Conservation (phyloP, 1,140 invertebrate genomes). For the Trichonephila clavipes region DNA sequence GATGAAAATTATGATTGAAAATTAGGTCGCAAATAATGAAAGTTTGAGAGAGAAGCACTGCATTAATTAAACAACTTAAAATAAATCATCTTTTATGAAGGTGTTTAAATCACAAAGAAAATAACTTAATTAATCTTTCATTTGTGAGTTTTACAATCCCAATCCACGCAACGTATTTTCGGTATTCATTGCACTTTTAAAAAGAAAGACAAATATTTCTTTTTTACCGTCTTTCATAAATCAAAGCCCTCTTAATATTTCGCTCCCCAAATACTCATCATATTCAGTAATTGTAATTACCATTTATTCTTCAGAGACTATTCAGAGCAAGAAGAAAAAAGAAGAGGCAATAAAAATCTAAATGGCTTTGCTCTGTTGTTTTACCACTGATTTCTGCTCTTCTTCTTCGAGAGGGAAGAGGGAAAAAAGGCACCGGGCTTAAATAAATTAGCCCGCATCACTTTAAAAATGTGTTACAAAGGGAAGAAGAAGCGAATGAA, state of each 20-base stretch:
- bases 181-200: too few relatives aligned
- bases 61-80: too few relatives aligned
- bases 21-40: too few relatives aligned
- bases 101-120: too few relatives aligned
- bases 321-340: not conserved
- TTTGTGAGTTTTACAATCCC: too few relatives aligned
- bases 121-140: too few relatives aligned
- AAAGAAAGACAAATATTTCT: too few relatives aligned
- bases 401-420: not conserved
- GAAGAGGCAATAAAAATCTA: not conserved
- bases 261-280: not conserved
- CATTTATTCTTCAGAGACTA: not conserved
- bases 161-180: too few relatives aligned
- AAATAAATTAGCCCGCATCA: slow-evolving; percentile 18
- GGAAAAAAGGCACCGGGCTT: not conserved
- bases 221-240: too few relatives aligned
- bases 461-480: slow-evolving; percentile 27
- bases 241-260: not conserved
- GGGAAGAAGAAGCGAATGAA: not conserved
- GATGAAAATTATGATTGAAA: too few relatives aligned
- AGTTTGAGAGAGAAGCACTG: too few relatives aligned
- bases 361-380: slow-evolving; percentile 14
- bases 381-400: slow-evolving; percentile 8
- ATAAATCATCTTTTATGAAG: too few relatives aligned
- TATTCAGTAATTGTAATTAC: not conserved